Evolutionary conservation across 2,888 invertebrate genomes (phyloP).

Genomic region (Villa cingulata): DNA sequence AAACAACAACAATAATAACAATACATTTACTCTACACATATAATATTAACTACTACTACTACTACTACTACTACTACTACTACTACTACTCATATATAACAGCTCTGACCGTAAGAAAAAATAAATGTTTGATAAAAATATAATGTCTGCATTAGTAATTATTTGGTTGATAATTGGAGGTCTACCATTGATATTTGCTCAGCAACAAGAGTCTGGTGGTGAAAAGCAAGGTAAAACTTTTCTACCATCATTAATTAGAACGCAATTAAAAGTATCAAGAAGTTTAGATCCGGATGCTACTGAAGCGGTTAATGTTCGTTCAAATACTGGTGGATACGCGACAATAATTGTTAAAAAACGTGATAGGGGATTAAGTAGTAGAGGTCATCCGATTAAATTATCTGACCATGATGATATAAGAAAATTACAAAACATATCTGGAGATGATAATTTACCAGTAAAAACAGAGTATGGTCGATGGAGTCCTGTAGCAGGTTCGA

Average conservation of each 20-base stretch:
- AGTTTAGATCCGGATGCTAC: slow-evolving; percentile 64
- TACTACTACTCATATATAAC: too few species aligned
- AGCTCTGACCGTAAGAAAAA: too few species aligned
- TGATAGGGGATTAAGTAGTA: slow-evolving; percentile 24
- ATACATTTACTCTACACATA: too few species aligned
- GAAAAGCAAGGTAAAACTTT: neutral
- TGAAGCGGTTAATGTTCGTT: slow-evolving; percentile 62
- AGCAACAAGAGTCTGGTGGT: neutral
- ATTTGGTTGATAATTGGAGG: neutral
- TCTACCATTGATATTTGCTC: neutral
- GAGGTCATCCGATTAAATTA: neutral
- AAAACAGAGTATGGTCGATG: slow-evolving; percentile 26
- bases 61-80: too few species aligned
- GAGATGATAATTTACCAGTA: neutral
- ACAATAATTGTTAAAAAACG: slow-evolving; percentile 63
- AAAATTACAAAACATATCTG: slow-evolving; percentile 2
- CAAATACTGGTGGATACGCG: slow-evolving; percentile 60
- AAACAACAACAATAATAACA: too few species aligned
- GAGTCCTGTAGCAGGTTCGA: slow-evolving; percentile 26
- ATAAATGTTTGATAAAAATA: too few species aligned
- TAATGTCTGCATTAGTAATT: neutral
- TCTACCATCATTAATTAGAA: slow-evolving; percentile 49
- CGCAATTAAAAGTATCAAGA: slow-evolving; percentile 62
- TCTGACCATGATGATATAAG: neutral
- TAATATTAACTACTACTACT: too few species aligned